Conservation (phyloP, 2,888 invertebrate genomes). For the Marasmarcha lunaedactyla region DNA sequence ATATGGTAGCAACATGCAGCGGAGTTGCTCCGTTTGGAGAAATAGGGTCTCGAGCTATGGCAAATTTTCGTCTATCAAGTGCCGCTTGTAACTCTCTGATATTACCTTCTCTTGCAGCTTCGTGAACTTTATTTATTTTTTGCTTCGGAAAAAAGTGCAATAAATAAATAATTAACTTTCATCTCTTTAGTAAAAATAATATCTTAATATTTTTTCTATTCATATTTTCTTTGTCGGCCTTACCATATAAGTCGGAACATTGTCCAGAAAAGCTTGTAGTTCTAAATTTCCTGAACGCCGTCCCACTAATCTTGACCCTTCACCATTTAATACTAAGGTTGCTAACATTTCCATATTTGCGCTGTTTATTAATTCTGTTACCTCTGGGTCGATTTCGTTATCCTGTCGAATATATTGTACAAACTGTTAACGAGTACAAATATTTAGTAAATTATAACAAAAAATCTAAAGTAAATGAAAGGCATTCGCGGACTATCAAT, state of each 20-base stretch:
- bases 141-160: conserved; percentile 72
- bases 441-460: not conserved
- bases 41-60: conserved; percentile 85
- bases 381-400: conserved; percentile 73
- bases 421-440: conserved; percentile 2
- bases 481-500: conserved; percentile 41
- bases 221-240: too few species aligned
- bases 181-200: too few species aligned
- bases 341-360: conserved; percentile 93
- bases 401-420: conserved; percentile 32
- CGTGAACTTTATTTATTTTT: conserved; percentile 90
- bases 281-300: conserved; percentile 79
- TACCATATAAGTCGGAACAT: conserved; percentile 90
- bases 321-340: conserved; percentile 87
- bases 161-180: conserved; percentile 3
- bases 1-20: conserved; percentile 86
- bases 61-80: conserved; percentile 90
- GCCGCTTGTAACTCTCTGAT: conserved; percentile 87
- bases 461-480: conserved; percentile 14
- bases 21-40: conserved; percentile 89
- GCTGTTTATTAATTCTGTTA: conserved; percentile 74
- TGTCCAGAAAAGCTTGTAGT: conserved; percentile 87
- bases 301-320: conserved; percentile 82
- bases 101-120: conserved; percentile 87
- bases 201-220: too few species aligned